Conservation (phyloP, 2,888 invertebrate genomes). For the Tipula lateralis region DNA sequence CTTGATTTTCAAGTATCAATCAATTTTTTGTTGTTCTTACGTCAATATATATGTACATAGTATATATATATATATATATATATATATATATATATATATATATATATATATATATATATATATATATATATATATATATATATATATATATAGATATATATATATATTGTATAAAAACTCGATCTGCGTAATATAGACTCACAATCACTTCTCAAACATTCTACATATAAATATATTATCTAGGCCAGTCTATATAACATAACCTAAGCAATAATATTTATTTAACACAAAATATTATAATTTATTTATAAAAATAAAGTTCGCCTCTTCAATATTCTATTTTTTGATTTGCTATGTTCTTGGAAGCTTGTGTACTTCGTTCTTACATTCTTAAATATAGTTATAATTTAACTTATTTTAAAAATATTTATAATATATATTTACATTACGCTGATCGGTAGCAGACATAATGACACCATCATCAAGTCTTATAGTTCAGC, state of each 20-base stretch:
- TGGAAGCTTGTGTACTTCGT: not conserved
- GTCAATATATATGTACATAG: not conserved
- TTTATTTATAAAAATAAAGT: not conserved
- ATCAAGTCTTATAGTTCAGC: not conserved
- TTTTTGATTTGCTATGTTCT: not conserved
- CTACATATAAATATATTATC: not conserved
- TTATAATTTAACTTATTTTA: not conserved
- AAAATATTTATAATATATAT: not conserved
- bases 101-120: too few relatives aligned
- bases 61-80: too few relatives aligned
- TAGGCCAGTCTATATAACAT: not conserved
- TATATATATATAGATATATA: too few relatives aligned
- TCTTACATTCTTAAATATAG: too few relatives aligned
- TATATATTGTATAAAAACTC: too few relatives aligned
- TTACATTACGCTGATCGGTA: not conserved
- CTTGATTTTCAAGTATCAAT: not conserved
- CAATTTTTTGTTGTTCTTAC: not conserved
- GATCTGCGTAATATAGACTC: not conserved
- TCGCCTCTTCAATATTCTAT: slow-evolving; percentile 1
- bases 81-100: too few relatives aligned
- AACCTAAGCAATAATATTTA: not conserved
- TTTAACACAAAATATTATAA: not conserved
- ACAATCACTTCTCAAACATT: not conserved
- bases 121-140: too few relatives aligned
- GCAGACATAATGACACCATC: not conserved